Percentiles rank a stretch among this genome's conserved stretches.
phyloP scores from a whole-genome alignment of 2,888 invertebrate species.

The Metalampra italica region DNA sequence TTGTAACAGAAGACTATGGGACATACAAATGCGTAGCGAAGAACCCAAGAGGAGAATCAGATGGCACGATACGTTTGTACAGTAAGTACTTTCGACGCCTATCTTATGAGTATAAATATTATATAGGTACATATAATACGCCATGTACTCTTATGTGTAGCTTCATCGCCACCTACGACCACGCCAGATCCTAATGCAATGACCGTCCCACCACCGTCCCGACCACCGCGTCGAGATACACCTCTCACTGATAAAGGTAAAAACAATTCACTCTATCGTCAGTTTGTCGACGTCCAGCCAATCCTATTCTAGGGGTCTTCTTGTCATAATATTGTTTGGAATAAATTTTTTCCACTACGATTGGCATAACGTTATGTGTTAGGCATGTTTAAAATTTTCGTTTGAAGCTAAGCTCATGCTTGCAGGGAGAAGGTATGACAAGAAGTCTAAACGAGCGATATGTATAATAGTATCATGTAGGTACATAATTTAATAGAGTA shows the following conservation, averaged over 20 bases:
- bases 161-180: conserved; percentile 89
- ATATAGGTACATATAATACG: not conserved
- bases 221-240: conserved; percentile 64
- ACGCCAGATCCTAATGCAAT: conserved; percentile 85
- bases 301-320: too few species aligned
- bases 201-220: conserved; percentile 63
- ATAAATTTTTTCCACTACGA: too few species aligned
- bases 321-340: too few species aligned
- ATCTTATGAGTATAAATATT: not conserved
- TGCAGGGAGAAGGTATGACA: too few species aligned
- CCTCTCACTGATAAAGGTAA: conserved; percentile 68
- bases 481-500: too few species aligned
- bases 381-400: too few species aligned
- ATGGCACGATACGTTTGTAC: conserved; percentile 92
- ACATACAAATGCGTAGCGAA: conserved; percentile 93
- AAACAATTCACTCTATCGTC: not conserved
- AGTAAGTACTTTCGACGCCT: conserved; percentile 80
- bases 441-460: too few species aligned
- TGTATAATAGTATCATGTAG: too few species aligned
- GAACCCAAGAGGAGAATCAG: conserved; percentile 94
- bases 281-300: too few species aligned
- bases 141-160: conserved; percentile 48
- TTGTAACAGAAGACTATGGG: conserved; percentile 89
- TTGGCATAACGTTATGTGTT: too few species aligned
- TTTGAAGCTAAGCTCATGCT: too few species aligned